Conservation (phyloP, 2,113 vertebrate species). For the Hyla sarda region DNA sequence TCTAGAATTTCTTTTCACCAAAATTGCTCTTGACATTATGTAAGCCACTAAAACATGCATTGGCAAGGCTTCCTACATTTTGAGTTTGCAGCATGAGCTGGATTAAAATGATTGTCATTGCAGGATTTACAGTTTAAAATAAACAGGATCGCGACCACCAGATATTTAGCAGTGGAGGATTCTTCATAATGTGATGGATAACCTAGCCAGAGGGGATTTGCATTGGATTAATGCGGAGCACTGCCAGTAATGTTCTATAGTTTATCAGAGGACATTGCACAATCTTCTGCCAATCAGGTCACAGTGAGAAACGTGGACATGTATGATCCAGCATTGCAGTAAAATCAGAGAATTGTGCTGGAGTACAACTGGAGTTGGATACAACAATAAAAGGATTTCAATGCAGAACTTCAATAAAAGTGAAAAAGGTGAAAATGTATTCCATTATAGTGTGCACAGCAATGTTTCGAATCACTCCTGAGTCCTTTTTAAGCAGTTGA, state of each 20-base stretch:
- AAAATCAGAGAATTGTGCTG: neutral
- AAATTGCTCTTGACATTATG: neutral
- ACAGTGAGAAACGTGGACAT: neutral
- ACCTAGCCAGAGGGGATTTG: slow-evolving; percentile 52
- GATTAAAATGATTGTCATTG: slow-evolving; percentile 45
- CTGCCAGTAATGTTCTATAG: slow-evolving; percentile 24
- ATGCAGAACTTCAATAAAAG: no score
- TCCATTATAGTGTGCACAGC: no score
- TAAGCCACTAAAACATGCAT: neutral
- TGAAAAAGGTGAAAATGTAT: no score
- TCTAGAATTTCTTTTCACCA: neutral
- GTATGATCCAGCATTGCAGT: neutral
- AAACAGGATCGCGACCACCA: slow-evolving; percentile 35
- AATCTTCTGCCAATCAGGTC: slow-evolving; percentile 19
- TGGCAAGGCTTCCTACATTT: slow-evolving; percentile 22
- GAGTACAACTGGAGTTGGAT: no score
- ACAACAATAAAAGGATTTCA: no score
- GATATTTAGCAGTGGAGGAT: slow-evolving; percentile 41
- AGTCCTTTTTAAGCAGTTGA: no score
- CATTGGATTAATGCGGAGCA: slow-evolving; percentile 46
- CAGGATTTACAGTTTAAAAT: slow-evolving; percentile 56
- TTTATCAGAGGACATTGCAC: slow-evolving; percentile 37
- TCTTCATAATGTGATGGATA: slow-evolving; percentile 40
- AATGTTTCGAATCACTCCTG: no score
- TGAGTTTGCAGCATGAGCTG: slow-evolving; percentile 23